Conservation (phyloP, 2,113 vertebrate genomes). For the Tor tambroides region DNA sequence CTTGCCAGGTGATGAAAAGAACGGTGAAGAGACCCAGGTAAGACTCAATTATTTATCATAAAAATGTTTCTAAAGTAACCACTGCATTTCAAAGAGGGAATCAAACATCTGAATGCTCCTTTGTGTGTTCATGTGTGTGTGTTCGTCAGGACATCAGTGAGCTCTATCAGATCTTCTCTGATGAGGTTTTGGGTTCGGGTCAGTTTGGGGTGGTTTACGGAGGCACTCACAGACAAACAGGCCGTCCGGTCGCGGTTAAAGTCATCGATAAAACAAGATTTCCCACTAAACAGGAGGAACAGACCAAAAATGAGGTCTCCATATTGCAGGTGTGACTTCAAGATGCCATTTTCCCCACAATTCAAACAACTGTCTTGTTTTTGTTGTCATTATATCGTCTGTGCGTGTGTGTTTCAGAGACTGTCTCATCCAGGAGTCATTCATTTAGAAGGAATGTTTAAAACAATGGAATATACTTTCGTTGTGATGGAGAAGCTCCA, state of each 20-base stretch:
- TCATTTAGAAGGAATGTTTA: constrained; percentile 73
- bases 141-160: constrained; percentile 82
- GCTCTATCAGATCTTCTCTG: constrained; percentile 84
- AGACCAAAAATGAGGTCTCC: constrained; percentile 83
- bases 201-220: constrained; percentile 88
- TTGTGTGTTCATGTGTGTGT: not conserved
- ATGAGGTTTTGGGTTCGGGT: constrained; percentile 86
- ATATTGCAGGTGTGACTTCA: constrained; percentile 79
- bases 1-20: constrained; percentile 54
- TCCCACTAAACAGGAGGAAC: constrained; percentile 79
- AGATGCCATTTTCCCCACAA: not conserved
- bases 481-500: constrained; percentile 81
- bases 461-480: constrained; percentile 71
- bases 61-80: not conserved
- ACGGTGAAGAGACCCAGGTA: constrained; percentile 58
- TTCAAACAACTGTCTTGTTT: not conserved
- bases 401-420: constrained; percentile 60
- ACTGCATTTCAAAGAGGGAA: not conserved
- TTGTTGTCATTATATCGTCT: not conserved
- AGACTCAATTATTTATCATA: constrained; percentile 13
- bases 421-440: constrained; percentile 76
- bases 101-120: accelerated
- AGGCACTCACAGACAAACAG: constrained; percentile 82
- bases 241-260: constrained; percentile 80
- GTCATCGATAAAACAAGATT: constrained; percentile 87